These are phyloP conservation scores for Apistogramma diplotaenia DNA, from an alignment of 2,113 vertebrate genomes.

Conservation along the genomic window DNA sequence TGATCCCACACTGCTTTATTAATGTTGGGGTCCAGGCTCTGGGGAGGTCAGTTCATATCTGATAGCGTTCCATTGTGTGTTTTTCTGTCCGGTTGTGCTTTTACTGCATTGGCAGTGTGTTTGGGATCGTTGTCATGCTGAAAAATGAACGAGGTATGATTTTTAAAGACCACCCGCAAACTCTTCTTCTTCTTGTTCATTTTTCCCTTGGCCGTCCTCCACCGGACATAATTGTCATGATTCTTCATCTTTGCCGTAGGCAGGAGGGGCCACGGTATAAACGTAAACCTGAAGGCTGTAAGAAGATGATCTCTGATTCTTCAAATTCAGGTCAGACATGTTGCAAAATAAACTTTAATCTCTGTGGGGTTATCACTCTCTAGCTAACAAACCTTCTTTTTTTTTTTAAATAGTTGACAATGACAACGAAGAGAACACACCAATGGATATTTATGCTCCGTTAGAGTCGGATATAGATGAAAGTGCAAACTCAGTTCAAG, in stretches of 20 bases:
- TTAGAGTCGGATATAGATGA: constrained; percentile 55
- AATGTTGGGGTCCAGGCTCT: no score
- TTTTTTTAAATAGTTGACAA: constrained; percentile 7
- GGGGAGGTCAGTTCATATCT: no score
- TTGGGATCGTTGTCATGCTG: no score
- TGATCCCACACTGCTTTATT: no score
- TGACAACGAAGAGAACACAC: fast-evolving
- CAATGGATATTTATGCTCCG: constrained; percentile 6
- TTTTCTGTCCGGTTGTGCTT: no score
- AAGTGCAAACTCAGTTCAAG: background rate
- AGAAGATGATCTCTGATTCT: background rate
- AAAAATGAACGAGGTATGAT: no score
- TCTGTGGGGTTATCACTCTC: background rate
- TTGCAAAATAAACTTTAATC: background rate
- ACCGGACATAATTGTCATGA: background rate
- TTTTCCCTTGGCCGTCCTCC: background rate
- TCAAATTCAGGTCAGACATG: constrained; percentile 37
- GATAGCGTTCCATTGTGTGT: no score
- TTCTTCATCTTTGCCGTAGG: constrained; percentile 1
- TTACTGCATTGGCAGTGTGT: no score
- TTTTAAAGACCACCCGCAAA: no score
- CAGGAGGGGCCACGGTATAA: background rate
- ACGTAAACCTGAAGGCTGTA: fast-evolving
- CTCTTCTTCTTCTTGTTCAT: background rate
- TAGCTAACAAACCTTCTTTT: background rate